Conservation (phyloP, 2,113 vertebrate genomes). For the Poeciliopsis prolifica region DNA sequence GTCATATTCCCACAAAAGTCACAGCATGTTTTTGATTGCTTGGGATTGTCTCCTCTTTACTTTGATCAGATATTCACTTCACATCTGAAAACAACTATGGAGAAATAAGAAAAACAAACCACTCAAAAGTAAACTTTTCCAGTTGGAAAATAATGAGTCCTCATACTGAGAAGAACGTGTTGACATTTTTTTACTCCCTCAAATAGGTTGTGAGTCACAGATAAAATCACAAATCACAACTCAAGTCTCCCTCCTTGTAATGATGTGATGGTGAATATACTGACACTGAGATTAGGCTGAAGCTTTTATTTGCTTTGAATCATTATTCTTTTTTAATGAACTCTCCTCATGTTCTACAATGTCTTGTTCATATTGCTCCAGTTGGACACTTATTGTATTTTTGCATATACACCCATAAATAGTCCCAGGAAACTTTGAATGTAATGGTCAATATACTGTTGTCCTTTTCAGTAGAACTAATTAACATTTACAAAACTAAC, state of each 20-base stretch:
- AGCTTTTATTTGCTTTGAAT: background rate
- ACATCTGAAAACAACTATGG: constrained; percentile 4
- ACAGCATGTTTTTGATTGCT: background rate
- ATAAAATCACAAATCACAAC: constrained; percentile 25
- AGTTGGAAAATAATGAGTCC: constrained; percentile 51
- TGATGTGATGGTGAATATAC: constrained; percentile 12
- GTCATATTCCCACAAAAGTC: background rate
- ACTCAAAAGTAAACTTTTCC: constrained; percentile 22
- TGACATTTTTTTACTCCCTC: constrained; percentile 36
- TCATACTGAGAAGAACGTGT: constrained; percentile 17
- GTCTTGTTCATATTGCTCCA: constrained; percentile 23
- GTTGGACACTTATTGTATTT: constrained; percentile 37
- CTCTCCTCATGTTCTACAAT: constrained; percentile 10
- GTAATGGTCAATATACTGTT: constrained; percentile 11
- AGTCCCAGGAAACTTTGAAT: constrained; percentile 6
- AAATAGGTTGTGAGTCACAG: constrained; percentile 33
- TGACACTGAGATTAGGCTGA: background rate
- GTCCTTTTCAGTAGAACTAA: background rate
- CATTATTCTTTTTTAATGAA: constrained; percentile 43
- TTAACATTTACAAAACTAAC: constrained; percentile 7
- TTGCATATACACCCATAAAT: constrained; percentile 16
- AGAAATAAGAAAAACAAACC: background rate
- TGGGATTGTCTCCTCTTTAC: background rate
- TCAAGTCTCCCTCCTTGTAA: constrained; percentile 22
- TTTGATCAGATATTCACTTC: background rate